These are phyloP conservation scores for Drosophila paulistorum DNA, from an alignment of 1,140 invertebrate genomes.

Conservation along the genomic window DNA sequence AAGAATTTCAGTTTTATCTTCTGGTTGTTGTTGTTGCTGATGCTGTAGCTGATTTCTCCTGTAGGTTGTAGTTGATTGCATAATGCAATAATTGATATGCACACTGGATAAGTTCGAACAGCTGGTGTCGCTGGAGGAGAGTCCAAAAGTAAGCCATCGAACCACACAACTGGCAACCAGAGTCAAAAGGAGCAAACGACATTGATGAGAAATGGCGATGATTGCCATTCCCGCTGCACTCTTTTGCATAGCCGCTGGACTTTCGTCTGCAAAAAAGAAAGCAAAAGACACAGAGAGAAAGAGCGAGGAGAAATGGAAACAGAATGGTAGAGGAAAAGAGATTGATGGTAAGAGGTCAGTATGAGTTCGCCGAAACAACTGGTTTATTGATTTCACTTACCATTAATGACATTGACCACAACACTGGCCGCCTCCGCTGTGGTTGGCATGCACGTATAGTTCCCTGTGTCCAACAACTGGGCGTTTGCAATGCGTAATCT, in stretches of 20 bases:
- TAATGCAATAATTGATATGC: slow-evolving; percentile 72
- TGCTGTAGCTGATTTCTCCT: slow-evolving; percentile 17
- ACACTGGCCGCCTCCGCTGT: slow-evolving; percentile 91
- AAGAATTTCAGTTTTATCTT: not conserved
- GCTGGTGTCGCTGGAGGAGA: slow-evolving; percentile 6
- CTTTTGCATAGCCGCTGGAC: slow-evolving; percentile 93
- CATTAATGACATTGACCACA: slow-evolving; percentile 94
- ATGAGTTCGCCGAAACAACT: slow-evolving; percentile 4
- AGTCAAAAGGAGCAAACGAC: slow-evolving; percentile 42
- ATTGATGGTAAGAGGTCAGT: not conserved
- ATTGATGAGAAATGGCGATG: slow-evolving; percentile 15
- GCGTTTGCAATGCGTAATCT: slow-evolving; percentile 90
- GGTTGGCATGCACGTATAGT: slow-evolving; percentile 93
- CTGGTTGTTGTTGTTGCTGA: slow-evolving; percentile 10
- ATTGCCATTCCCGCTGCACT: slow-evolving; percentile 81
- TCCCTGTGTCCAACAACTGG: slow-evolving; percentile 90
- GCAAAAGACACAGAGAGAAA: slow-evolving; percentile 11
- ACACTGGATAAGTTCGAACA: slow-evolving; percentile 43
- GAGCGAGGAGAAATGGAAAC: not conserved
- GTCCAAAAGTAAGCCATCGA: slow-evolving; percentile 55
- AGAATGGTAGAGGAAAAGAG: slow-evolving; percentile 10
- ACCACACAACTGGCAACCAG: slow-evolving; percentile 64
- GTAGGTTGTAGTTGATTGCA: slow-evolving; percentile 32
- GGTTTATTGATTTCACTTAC: slow-evolving; percentile 84
- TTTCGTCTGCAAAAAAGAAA: slow-evolving; percentile 87